Base-by-base conservation (phyloP, 1,140 invertebrate genomes). In the Elysia chlorotica region DNA sequence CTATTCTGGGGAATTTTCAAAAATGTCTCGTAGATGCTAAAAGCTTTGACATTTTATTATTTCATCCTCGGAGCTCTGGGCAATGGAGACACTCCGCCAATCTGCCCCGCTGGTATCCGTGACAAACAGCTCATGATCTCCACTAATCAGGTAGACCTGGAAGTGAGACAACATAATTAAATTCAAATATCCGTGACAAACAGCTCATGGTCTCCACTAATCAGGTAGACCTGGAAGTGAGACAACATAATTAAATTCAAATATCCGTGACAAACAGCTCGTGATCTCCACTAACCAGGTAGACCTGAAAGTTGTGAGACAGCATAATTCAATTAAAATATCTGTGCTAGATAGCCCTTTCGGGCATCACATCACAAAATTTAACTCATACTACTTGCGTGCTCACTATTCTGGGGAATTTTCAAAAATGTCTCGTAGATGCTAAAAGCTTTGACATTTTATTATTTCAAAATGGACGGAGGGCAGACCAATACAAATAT, bases 31-130 rank as follows among this genome's bases (percentile, higher is more conserved):
- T n/a, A n/a, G n/a, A n/a, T n/a, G n/a, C n/a, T n/a, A n/a, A n/a
- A n/a, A n/a, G n/a, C n/a, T n/a, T n/a, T n/a, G n/a, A n/a, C n/a
- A n/a, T n/a, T n/a, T n/a, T n/a, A n/a, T n/a, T n/a, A n/a, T 30
- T 1, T 19, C 30, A 2, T 36, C 10, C n/a, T 65, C 25, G 2
- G 57, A 28, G 21, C 71, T 69, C 10, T 48, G 41, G 17, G 61
- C 21, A 14, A 81, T 28, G 21, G 23, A 41, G 19, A 66, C 59
- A 35, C 65, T 54, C 10, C 53, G 53, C 66, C 80, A 83, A 2
- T 56, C 74, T 21, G 59, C 21, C 30, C 82, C 82, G 19, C 82
- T 79, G 74, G 81, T 74, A 28, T 78, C 74, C 36, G 82, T 79
- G 21, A 77, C 67, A 62, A 78, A 83, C 67, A 83, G 56, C 25